Evolutionary conservation across 2,797 vertebrate species (phyloP), one percentile per base, ranked within the genome.

Genomic region (Ptychadena robeensis): DNA sequence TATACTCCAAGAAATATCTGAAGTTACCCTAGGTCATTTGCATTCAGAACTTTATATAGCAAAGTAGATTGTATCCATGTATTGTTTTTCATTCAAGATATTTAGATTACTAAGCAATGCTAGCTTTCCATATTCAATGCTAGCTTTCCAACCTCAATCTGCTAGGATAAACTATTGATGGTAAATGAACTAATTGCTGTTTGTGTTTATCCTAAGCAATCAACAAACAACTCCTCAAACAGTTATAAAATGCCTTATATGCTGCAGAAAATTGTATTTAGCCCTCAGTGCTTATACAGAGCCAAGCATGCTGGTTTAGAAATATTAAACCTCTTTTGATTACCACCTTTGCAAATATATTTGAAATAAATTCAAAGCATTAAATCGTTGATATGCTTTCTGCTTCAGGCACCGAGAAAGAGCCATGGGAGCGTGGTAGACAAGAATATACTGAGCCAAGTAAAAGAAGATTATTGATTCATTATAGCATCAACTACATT

Each of bases 251-350:
- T 30, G 35, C 67, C 63, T 72, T 72, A 15, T 53, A 38, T 65
- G 12, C 65, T 72, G 14, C 40, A 18, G 71, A 74, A 84, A 44
- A 84, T 80, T 84, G 48, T 82, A 71, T 69, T 84, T 80, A 35
- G 70, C 48, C 70, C 25, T 53, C 32, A 73, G 63, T 73, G 44
- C 70, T 69, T 32, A 44, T 53, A 73, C 40, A 48, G 61, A 68
- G 30, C 44, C 68, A 67, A 72, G 61, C 28, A 79, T 68, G 25
- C 63, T 79, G 34, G 27, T 38, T 79, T 74, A 84, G n/a, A 80
- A 84, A 84, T 80, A 84, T 80, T 80, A 84, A 84, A 73, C 71
- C 53, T 74, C 35, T 73, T 84, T 84, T 73, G 69, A 80, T 84
- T 80, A 84, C 40, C 32, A 84, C 70, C 76, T 84, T 84, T 74